Base-by-base conservation (phyloP, 2,113 vertebrate genomes). In the Saccopteryx leptura region DNA sequence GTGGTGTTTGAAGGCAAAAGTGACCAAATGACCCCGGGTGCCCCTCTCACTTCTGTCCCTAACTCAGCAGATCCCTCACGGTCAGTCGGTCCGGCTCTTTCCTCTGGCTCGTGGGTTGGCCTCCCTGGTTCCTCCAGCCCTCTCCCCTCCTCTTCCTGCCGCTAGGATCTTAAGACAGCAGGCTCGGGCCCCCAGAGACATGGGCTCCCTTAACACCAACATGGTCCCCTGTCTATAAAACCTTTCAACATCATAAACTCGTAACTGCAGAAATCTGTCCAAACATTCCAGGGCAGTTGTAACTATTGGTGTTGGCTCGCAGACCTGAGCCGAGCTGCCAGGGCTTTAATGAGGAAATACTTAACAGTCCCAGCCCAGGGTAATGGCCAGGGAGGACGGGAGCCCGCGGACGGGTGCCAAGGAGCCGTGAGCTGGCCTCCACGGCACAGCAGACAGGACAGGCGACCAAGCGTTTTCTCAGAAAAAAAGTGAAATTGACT, bases 221-320 rank as follows among this genome's bases (percentile, higher is more conserved):
- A 96, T 21, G 87, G 90, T 91, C 94, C 93, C 96, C 94, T 96
- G 12, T 92, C 96, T 92, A 97, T 97, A 97, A 97, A 97, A 94
- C 78, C 97, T 96, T 97, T 98, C 95, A 96, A 97, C 98, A 98
- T 97, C 97, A 97, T 97, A 97, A 97, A 98, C 96, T 95, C 93
- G 93, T 97, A 98, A 97, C 98, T 97, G 96, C 97, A 97, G 97
- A 98, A 97, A 94, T 97, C 98, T 98, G 97, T 97, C 97, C 96
- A 98, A 98, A 98, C 98, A 98, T 93, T 95, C 96, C 61, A 0
- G 97, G 97, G 97, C 97, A 80, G 97, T 90, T 97, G 95, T 75
- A 97, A 97, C 97, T 98, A 97, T 98, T 98, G 97, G 85, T 98
- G 97, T 99, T 99, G 98, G 98, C 98, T 31, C 54, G 28, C 8